Conservation (phyloP, 2,113 vertebrate genomes). For the Alexandromys fortis region DNA sequence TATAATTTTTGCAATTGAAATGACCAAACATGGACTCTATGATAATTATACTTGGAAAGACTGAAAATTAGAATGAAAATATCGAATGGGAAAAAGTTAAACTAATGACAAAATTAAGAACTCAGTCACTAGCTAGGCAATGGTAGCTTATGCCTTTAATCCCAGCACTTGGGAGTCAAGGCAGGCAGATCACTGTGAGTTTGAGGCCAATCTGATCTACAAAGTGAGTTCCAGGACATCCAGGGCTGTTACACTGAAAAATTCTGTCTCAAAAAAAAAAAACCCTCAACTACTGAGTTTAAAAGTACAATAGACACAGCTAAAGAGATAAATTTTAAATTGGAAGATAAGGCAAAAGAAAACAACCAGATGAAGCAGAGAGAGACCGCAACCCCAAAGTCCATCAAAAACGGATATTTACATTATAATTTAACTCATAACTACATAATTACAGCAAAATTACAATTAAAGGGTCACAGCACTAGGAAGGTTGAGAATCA, state of each 20-base stretch:
- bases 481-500: not conserved
- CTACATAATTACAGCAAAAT: not conserved
- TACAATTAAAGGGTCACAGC: not conserved
- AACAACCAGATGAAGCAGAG: not conserved
- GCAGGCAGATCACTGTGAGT: too few species aligned
- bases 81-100: slow-evolving; percentile 20
- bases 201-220: too few species aligned
- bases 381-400: not conserved
- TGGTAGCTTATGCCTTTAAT: too few species aligned
- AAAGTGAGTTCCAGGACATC: too few species aligned
- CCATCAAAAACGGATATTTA: not conserved
- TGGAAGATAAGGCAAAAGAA: slow-evolving; percentile 39
- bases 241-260: too few species aligned
- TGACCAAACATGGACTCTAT: slow-evolving; percentile 19
- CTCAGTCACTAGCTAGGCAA: not conserved
- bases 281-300: not conserved
- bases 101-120: slow-evolving; percentile 32
- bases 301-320: slow-evolving; percentile 13
- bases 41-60: slow-evolving; percentile 39
- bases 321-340: slow-evolving; percentile 21
- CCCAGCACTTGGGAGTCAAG: too few species aligned
- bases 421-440: not conserved
- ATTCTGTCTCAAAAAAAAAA: too few species aligned
- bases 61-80: slow-evolving; percentile 31
- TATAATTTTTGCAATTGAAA: not conserved